Evolutionary conservation across 2,797 vertebrate genomes (phyloP), one percentile per base, ranked within the genome.

Genomic region (Danio tinwini): DNA sequence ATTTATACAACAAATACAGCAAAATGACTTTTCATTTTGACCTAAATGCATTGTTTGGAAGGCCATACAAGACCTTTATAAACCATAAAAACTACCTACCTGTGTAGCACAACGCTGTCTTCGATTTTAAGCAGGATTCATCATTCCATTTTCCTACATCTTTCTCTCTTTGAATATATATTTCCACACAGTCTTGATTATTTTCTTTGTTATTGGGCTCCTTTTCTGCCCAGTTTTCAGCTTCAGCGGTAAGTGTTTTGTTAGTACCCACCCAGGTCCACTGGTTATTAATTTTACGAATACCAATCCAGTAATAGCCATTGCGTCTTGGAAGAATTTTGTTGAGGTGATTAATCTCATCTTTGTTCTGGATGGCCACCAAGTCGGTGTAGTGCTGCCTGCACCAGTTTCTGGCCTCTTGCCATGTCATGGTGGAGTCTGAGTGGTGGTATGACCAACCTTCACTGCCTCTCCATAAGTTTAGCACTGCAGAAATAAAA

Each of bases 251-350:
- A 78, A 95, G 89, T 58, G 44, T 0, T 49, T 94, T 95, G 74
- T 93, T 93, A 74, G 94, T 95, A 70, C 94, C 94, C 0, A 95
- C 91, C 95, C 94, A 95, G 78, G 91, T 95, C 95, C 95, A 95
- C 44, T 39, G 45, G 0, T 76, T 2, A 7, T 89, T 44, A n/a
- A 91, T 40, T 87, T 93, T 95, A 76, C 94, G 93, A 74, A 95
- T 95, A 4, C 95, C 95, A 3, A 95, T 95, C 95, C 95, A 95
- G 81, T 95, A 95, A 85, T 95, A 91, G 2, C 0, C 29, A 0
- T 0, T 0, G 63, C 70, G 74, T 4, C 0, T 10, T 29, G 93
- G 93, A 73, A 95, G 68, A 52, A 40, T 44, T 21, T 0, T 68
- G 53, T 89, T 91, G 73, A 95, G 93, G 71, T 95, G 78, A 8